Evolutionary conservation across 1,140 invertebrate genomes (phyloP), one percentile per base, ranked within the genome.

Genomic region (Brachionus asplanchnoidis): DNA sequence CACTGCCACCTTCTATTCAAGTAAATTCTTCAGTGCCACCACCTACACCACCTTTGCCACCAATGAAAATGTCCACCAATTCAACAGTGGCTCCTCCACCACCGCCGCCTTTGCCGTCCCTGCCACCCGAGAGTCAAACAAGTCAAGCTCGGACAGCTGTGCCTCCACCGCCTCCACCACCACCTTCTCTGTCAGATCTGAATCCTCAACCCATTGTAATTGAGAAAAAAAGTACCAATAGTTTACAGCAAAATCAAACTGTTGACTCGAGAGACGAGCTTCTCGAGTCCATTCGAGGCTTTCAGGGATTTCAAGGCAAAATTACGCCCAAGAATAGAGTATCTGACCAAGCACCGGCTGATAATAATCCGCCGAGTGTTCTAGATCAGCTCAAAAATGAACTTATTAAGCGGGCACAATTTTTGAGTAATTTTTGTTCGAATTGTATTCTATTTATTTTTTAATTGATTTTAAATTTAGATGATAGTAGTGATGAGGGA

Each of bases 401-500:
- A 68, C 53, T 82, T n/a, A 82, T 82, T 26, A 82, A 82, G 40
- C 28, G 79, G 17, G 79, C 79, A 20, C 79, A 82, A 68, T 82
- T 65, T 68, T 82, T 82, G 26, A 82, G 73, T 77, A 68, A 75
- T 75, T 75, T 50, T 53, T 5, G 11, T 28, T 50, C 7, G 8
- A 75, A 11, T 20, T 17, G 6, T 23, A 20, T 28, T 77, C 2
- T 50, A 6, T 26, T 14, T 46, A 28, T 50, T 17, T 28, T 75
- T 42, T 42, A 20, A 44, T 12, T 36, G 14, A 12, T 77, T 77
- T 26, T 7, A 40, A 42, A 26, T 77, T 11, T n/a, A 77, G 73
- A 77, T 77, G 73, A 82, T 14, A 68, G 65, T 36, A 82, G 79
- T 65, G 65, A 68, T 60, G 79, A 82, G 20, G 79, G 50, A 5